A percentile compares a stretch with the other conserved stretches of the same genome.
Conservation (phyloP, 2,888 invertebrate genomes). For the Fragum fragum region DNA sequence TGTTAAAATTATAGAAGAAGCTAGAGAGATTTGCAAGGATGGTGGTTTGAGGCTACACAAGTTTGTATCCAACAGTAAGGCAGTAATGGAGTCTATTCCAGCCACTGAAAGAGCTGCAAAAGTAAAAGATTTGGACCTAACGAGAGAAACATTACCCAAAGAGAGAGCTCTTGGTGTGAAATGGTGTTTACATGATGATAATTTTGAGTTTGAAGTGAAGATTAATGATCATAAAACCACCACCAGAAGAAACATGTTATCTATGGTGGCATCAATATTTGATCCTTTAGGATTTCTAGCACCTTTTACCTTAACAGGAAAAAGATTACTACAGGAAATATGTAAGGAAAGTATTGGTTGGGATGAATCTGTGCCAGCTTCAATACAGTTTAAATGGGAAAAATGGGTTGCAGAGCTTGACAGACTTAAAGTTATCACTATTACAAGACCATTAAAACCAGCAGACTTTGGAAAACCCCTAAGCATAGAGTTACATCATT, state of each 20-base stretch:
- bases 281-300: conserved; percentile 68
- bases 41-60: conserved; percentile 58
- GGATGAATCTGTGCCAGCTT: conserved; percentile 62
- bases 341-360: conserved; percentile 53
- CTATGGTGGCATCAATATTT: conserved; percentile 56
- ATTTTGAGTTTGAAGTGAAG: conserved; percentile 45
- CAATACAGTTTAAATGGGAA: conserved; percentile 46
- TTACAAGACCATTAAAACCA: conserved; percentile 51
- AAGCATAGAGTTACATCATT: conserved; percentile 57
- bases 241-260: conserved; percentile 37
- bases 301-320: conserved; percentile 58
- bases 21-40: conserved; percentile 32
- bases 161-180: conserved; percentile 56
- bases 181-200: conserved; percentile 60
- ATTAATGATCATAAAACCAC: neutral
- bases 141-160: conserved; percentile 34
- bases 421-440: conserved; percentile 20
- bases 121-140: conserved; percentile 17
- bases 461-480: conserved; percentile 41
- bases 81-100: conserved; percentile 47
- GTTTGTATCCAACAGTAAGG: conserved; percentile 60
- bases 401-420: conserved; percentile 45
- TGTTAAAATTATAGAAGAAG: conserved; percentile 33
- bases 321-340: conserved; percentile 65
- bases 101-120: conserved; percentile 39